Percentiles rank a stretch among this genome's conserved stretches.
Evolutionary conservation across 2,888 invertebrate genomes (phyloP).

Genomic region (Dusona sp.): DNA sequence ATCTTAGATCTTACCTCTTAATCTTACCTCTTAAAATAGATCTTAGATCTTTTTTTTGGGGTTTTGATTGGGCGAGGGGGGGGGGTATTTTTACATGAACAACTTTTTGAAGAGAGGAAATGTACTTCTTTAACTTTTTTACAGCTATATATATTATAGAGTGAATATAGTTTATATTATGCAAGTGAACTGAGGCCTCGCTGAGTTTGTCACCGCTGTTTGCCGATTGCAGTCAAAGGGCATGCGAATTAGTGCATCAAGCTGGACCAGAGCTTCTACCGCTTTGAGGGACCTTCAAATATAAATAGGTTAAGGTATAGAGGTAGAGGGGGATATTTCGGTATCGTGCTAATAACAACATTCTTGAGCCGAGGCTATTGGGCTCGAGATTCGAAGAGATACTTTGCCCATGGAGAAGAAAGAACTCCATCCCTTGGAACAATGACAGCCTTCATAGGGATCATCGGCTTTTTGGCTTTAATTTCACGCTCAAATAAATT

Average conservation of each 20-base stretch:
- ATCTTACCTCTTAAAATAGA: too few species aligned
- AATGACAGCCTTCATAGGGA: neutral
- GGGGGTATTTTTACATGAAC: too few species aligned
- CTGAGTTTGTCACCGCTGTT: constrained; percentile 78
- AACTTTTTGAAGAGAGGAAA: too few species aligned
- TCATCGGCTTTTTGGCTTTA: neutral
- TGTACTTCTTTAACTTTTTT: too few species aligned
- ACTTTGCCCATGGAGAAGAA: neutral
- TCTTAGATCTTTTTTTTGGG: too few species aligned
- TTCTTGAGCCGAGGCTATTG: constrained; percentile 75
- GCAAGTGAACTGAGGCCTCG: constrained; percentile 72
- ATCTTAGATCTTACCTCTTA: too few species aligned
- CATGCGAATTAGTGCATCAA: constrained; percentile 83
- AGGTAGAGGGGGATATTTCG: constrained; percentile 7
- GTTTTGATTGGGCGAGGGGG: too few species aligned
- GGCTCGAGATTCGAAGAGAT: constrained; percentile 31
- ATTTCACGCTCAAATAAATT: too few species aligned
- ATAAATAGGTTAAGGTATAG: neutral
- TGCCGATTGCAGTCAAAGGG: constrained; percentile 82
- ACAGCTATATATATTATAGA: neutral
- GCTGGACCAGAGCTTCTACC: constrained; percentile 64
- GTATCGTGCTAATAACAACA: constrained; percentile 78
- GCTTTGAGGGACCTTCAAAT: constrained; percentile 9
- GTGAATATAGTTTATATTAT: constrained; percentile 19
- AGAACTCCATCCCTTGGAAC: neutral